A percentile compares a stretch with the other conserved stretches of the same genome.
These are phyloP conservation scores for human DNA, from an alignment of 2,113 vertebrate genomes.

Conservation along the genomic window GRCh38 chr7:51856501-51857000, in stretches of 20 bases:
- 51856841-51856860: too few relatives aligned
- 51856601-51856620: background rate
- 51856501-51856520: accelerated
- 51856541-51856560: background rate
- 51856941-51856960: background rate
- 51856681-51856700: background rate
- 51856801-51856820: background rate
- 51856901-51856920: background rate
- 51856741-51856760: background rate
- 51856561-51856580: background rate
- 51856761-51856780: background rate
- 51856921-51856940: background rate
- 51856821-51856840: background rate
- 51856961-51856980: background rate
- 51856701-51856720: background rate
- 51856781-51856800: background rate
- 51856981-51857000: background rate
- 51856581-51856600: background rate
- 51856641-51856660: background rate
- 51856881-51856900: background rate
- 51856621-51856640: background rate
- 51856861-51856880: background rate
- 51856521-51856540: background rate
- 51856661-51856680: too few relatives aligned
- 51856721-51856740: accelerated